Evolutionary conservation across 2,113 vertebrate species (phyloP).

Genomic region (Numenius arquata): DNA sequence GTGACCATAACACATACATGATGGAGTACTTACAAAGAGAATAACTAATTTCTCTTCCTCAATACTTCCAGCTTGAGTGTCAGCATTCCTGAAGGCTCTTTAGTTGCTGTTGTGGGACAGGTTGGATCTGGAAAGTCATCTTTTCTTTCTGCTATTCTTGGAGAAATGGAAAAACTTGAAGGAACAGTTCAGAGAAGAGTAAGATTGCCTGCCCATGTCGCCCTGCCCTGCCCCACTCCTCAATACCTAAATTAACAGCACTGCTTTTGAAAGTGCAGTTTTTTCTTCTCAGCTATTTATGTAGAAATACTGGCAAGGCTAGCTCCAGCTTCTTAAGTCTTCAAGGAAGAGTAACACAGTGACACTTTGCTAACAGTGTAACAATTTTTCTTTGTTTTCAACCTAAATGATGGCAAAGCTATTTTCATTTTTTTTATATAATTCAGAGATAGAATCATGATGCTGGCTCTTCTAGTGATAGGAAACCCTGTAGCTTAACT

Average conservation of each 20-base stretch:
- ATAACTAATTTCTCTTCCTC: neutral
- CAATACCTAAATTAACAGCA: neutral
- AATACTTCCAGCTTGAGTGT: slow-evolving; percentile 63
- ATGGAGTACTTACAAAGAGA: neutral
- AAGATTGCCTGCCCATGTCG: neutral
- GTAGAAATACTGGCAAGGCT: neutral
- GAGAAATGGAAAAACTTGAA: slow-evolving; percentile 76
- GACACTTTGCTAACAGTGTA: neutral
- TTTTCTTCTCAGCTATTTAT: neutral
- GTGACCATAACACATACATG: neutral
- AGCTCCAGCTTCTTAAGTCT: neutral
- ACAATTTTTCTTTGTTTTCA: neutral
- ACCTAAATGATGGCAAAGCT: neutral
- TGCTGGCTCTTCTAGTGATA: neutral
- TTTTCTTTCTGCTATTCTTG: slow-evolving; percentile 76
- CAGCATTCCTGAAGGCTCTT: slow-evolving; percentile 63
- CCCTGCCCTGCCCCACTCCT: neutral
- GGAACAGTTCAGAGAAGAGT: slow-evolving; percentile 70
- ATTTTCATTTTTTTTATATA: slow-evolving; percentile 12
- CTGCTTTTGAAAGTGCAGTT: neutral
- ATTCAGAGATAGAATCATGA: neutral
- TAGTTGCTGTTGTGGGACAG: slow-evolving; percentile 74
- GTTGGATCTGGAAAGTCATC: slow-evolving; percentile 79
- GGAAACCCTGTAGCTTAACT: neutral
- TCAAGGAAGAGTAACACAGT: neutral